A percentile compares a stretch with the other conserved stretches of the same genome.
These are phyloP conservation scores for Sylvilagus floridanus DNA, from an alignment of 2,797 vertebrate genomes.

Conservation along the genomic window DNA sequence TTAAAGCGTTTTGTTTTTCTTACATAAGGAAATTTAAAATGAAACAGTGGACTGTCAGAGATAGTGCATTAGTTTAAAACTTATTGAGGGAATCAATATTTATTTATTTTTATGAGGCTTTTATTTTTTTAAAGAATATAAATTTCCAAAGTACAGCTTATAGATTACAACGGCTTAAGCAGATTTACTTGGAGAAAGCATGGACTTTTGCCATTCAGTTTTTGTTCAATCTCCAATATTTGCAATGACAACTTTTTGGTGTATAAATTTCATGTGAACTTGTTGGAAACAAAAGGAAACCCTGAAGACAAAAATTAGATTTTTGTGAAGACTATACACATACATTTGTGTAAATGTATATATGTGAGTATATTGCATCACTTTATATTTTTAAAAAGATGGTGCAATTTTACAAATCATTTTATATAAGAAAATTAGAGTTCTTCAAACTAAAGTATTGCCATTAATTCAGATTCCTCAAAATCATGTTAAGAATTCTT, in stretches of 20 bases:
- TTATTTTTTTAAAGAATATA: no score
- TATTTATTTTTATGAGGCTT: no score
- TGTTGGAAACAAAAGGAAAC: conserved; percentile 27
- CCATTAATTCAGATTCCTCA: not conserved
- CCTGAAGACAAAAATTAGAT: not conserved
- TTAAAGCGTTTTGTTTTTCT: not conserved
- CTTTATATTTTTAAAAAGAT: not conserved
- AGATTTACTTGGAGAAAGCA: not conserved
- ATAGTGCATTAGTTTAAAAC: not conserved
- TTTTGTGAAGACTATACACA: not conserved
- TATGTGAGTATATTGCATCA: not conserved
- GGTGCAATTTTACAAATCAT: not conserved
- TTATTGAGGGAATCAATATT: not conserved
- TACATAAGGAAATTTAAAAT: not conserved
- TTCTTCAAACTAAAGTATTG: not conserved
- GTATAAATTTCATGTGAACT: not conserved
- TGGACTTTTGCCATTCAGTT: not conserved
- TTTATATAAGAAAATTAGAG: conserved; percentile 28
- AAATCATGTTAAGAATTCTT: not conserved
- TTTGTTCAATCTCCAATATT: not conserved
- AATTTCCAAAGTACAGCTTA: no score
- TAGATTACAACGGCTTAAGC: no score
- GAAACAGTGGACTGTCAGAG: not conserved
- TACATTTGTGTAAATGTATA: no score
- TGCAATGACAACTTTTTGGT: not conserved